Evolutionary conservation across 2,888 invertebrate genomes (phyloP).

Genomic region (Drosophila ustulata): DNA sequence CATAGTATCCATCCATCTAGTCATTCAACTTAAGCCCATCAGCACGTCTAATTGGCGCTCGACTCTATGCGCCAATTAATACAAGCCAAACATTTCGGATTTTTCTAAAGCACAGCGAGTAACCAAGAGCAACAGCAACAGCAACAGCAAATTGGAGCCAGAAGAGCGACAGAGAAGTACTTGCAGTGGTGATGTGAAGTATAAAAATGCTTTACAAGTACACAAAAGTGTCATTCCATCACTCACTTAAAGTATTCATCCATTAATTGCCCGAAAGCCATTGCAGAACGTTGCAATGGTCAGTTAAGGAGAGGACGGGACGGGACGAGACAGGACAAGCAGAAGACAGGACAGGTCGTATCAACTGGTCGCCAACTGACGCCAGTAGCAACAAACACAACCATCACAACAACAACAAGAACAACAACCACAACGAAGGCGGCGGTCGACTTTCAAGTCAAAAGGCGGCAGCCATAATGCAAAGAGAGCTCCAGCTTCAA

Average conservation of each 20-base stretch:
- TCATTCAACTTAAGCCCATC: slow-evolving; percentile 33
- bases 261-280: slow-evolving; percentile 84
- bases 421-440: slow-evolving; percentile 21
- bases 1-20: slow-evolving; percentile 29
- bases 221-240: slow-evolving; percentile 84
- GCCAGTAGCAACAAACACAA: slow-evolving; percentile 53
- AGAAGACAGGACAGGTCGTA: slow-evolving; percentile 35
- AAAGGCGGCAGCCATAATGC: slow-evolving; percentile 79
- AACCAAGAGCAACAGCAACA: neutral
- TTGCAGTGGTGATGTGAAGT: slow-evolving; percentile 20
- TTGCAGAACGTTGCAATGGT: slow-evolving; percentile 52
- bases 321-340: slow-evolving; percentile 20
- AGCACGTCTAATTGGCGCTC: slow-evolving; percentile 65
- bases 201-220: slow-evolving; percentile 81
- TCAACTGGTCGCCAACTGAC: slow-evolving; percentile 61
- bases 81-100: slow-evolving; percentile 62
- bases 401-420: slow-evolving; percentile 26
- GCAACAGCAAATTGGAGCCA: neutral
- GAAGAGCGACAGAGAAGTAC: slow-evolving; percentile 23
- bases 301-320: slow-evolving; percentile 11
- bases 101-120: slow-evolving; percentile 36
- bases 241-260: slow-evolving; percentile 84
- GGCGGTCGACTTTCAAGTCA: slow-evolving; percentile 67
- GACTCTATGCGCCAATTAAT: slow-evolving; percentile 63
- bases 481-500: slow-evolving; percentile 64